Conservation (phyloP, 2,113 vertebrate species). For the Hypanus sabinus region DNA sequence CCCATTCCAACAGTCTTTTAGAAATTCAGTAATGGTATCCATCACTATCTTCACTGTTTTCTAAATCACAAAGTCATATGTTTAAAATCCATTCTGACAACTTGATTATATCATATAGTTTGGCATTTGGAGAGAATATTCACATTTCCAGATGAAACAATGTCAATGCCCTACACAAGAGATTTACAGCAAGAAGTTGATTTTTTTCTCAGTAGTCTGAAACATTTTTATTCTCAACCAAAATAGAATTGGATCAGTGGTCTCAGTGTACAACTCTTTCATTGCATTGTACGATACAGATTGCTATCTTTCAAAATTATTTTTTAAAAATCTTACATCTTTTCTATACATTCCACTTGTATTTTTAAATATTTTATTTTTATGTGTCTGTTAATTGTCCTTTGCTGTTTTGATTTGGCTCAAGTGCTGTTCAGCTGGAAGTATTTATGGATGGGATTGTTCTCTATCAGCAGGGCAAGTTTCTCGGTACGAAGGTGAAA, state of each 20-base stretch:
- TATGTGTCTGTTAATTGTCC: too few relatives aligned
- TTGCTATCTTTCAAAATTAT: not conserved
- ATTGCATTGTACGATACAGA: not conserved
- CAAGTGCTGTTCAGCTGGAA: too few relatives aligned
- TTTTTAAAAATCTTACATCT: too few relatives aligned
- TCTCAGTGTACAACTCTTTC: not conserved
- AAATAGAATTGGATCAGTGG: not conserved
- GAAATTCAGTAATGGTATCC: not conserved
- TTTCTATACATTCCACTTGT: too few relatives aligned
- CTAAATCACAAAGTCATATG: not conserved
- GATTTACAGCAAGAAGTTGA: not conserved
- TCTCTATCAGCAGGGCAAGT: too few relatives aligned
- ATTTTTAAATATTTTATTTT: too few relatives aligned
- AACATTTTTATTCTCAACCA: not conserved
- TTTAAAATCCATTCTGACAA: not conserved
- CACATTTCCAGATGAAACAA: not conserved
- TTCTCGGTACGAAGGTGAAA: too few relatives aligned
- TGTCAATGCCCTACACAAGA: not conserved
- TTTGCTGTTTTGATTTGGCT: too few relatives aligned
- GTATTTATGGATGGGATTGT: too few relatives aligned
- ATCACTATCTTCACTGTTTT: not conserved
- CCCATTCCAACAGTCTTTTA: not conserved
- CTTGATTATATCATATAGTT: not conserved
- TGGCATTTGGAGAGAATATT: not conserved
- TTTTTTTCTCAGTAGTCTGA: not conserved